These are phyloP conservation scores for Eilema depressum DNA, from an alignment of 2,888 invertebrate genomes.

Conservation along the genomic window DNA sequence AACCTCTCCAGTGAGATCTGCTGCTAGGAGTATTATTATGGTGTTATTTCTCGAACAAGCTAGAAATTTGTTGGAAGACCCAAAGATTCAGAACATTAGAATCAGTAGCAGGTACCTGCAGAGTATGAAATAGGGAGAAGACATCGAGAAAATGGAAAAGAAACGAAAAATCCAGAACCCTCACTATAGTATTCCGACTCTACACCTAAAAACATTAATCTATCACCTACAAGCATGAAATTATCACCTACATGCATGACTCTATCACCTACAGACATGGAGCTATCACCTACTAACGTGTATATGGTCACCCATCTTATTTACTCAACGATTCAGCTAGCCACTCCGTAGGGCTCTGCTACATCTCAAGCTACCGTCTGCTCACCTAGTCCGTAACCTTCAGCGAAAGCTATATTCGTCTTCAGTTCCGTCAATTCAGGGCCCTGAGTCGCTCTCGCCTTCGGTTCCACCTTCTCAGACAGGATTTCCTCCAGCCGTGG, in stretches of 20 bases:
- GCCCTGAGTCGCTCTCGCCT: neutral
- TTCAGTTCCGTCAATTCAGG: constrained; percentile 8
- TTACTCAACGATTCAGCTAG: neutral
- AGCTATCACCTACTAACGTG: neutral
- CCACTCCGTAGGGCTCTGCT: neutral
- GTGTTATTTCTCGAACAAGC: too few relatives aligned
- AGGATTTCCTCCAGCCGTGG: constrained; percentile 9
- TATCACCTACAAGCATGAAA: neutral
- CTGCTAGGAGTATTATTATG: too few relatives aligned
- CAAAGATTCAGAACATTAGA: too few relatives aligned
- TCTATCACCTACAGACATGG: neutral
- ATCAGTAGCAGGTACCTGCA: neutral
- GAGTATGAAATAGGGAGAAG: neutral
- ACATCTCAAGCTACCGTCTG: constrained; percentile 11
- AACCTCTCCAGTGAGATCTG: too few relatives aligned
- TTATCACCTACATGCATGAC: neutral
- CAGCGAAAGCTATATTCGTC: constrained; percentile 25
- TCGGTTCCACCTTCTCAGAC: constrained; percentile 11
- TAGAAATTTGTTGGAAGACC: too few relatives aligned
- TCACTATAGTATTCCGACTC: neutral
- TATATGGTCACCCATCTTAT: constrained; percentile 4
- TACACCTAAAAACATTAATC: too few relatives aligned
- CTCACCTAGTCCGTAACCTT: constrained; percentile 26
- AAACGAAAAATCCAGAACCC: neutral
- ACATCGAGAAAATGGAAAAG: neutral